Percentiles rank a stretch among this genome's conserved stretches.
Conservation (phyloP, 23 tunicate genomes). For the Halocynthia aurantium region DNA sequence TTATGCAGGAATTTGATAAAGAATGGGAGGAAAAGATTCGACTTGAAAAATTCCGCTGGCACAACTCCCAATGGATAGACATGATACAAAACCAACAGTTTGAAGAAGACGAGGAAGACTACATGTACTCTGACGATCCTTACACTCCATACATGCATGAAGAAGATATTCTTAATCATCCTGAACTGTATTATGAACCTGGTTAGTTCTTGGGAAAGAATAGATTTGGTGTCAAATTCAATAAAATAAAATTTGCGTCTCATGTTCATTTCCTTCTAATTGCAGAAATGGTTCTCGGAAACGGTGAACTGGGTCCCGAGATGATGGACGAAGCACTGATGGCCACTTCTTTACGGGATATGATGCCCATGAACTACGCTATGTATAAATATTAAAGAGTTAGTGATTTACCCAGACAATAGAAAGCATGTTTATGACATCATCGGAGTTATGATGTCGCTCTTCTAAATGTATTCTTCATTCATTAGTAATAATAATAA, state of each 20-base stretch:
- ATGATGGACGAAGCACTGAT: constrained; percentile 24
- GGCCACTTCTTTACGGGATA: constrained; percentile 10
- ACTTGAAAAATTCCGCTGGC: constrained; percentile 91
- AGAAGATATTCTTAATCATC: constrained; percentile 20
- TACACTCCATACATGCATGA: constrained; percentile 21
- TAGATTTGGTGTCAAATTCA: too few relatives aligned
- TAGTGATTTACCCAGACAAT: too few relatives aligned
- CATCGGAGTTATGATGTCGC: too few relatives aligned
- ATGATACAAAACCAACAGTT: constrained; percentile 86
- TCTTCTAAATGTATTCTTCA: too few relatives aligned
- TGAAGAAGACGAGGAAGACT: constrained; percentile 44
- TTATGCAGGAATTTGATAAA: constrained; percentile 62
- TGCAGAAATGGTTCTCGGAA: constrained; percentile 19
- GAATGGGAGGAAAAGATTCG: constrained; percentile 82
- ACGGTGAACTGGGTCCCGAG: constrained; percentile 13
- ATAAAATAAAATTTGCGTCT: too few relatives aligned
- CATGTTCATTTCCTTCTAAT: background rate
- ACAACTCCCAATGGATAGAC: constrained; percentile 99
- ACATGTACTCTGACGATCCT: constrained; percentile 27
- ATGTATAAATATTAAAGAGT: background rate
- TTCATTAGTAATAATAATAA: too few relatives aligned
- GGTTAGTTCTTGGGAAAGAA: background rate
- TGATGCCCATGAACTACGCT: constrained; percentile 14
- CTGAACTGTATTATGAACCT: constrained; percentile 22
- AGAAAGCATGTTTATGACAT: too few relatives aligned